phyloP scores from a whole-genome alignment of 64 coral and sea anemone genomes.

The Pocillopora verrucosa region DNA sequence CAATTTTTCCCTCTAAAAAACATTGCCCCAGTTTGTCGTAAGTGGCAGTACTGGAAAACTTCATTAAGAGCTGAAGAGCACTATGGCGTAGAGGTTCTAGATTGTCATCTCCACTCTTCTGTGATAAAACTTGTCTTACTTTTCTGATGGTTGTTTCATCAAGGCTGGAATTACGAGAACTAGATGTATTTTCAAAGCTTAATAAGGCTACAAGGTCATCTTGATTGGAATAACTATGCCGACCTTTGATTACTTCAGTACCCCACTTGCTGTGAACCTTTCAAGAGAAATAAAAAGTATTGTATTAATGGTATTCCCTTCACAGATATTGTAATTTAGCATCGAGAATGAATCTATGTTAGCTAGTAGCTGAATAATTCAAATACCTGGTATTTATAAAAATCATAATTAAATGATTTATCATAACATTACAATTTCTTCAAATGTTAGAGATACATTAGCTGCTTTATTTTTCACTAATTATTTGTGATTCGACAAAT shows the following conservation, averaged over 20 bases:
- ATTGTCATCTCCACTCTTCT: conserved; percentile 32
- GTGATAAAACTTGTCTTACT: conserved; percentile 47
- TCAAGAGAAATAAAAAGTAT: background rate
- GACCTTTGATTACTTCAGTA: background rate
- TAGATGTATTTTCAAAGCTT: conserved; percentile 42
- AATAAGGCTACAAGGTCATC: conserved; percentile 74
- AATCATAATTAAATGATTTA: too few relatives aligned
- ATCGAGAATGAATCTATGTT: too few relatives aligned
- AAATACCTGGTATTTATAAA: too few relatives aligned
- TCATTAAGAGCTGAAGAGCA: conserved; percentile 52
- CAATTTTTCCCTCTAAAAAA: conserved; percentile 70
- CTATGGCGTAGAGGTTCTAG: conserved; percentile 34
- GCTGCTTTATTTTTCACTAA: too few relatives aligned
- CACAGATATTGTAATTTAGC: too few relatives aligned
- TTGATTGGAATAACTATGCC: background rate
- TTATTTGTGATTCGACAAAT: too few relatives aligned
- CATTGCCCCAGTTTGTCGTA: conserved; percentile 73
- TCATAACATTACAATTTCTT: too few relatives aligned
- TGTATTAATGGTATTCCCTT: background rate
- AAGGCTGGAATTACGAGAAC: background rate
- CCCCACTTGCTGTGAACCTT: conserved; percentile 43
- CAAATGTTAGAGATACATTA: too few relatives aligned
- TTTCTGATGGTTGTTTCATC: conserved; percentile 48
- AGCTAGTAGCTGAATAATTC: too few relatives aligned
- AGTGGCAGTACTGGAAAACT: conserved; percentile 36